Evolutionary conservation across 2,888 invertebrate genomes (phyloP), one percentile per base, ranked within the genome.

Genomic region (Lepidonotus clava): DNA sequence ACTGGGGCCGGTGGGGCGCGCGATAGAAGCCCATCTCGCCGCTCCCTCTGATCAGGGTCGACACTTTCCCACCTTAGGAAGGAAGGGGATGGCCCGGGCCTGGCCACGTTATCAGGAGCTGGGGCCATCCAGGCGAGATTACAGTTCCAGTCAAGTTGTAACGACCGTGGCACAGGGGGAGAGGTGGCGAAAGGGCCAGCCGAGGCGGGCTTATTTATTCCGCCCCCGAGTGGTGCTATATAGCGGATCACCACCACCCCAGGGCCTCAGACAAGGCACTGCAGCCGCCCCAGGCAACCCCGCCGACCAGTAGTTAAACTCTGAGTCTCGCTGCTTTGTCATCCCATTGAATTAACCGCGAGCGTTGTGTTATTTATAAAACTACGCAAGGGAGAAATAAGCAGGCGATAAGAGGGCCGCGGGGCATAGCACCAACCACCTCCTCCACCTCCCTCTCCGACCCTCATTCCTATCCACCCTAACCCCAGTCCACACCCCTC

Each of bases 321-420:
- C 28, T n/a, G 28, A n/a, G 53, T 11, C 61, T 61, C 28, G 24
- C 61, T 61, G 61, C 61, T 61, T 61, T 61, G 61, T 61, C 61
- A 61, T 61, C 61, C 11, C 4, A 11, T 28, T 5, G 14, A 2
- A 61, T 61, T 61, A 61, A 61, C 61, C 28, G 61, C 11, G 61
- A 61, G 61, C 61, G 61, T 61, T 61, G 61, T 61, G 61, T 61
- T 61, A 61, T 61, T 61, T 61, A 61, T 61, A 61, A 61, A 61
- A 61, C 61, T 61, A 61, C 11, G 61, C 61, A 24, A n/a, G 21
- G 28, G 61, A 61, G 61, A 24, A 61, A 18, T 61, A 61, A 61
- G 28, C 61, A n/a, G 28, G 61, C 28, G 61, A 32, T 2, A 18
- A 61, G 61, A n/a, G 61, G 28, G 61, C 28, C 61, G 5, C 28